phyloP scores from a whole-genome alignment of 2,113 vertebrate genomes.

The Myiozetetes cayanensis region DNA sequence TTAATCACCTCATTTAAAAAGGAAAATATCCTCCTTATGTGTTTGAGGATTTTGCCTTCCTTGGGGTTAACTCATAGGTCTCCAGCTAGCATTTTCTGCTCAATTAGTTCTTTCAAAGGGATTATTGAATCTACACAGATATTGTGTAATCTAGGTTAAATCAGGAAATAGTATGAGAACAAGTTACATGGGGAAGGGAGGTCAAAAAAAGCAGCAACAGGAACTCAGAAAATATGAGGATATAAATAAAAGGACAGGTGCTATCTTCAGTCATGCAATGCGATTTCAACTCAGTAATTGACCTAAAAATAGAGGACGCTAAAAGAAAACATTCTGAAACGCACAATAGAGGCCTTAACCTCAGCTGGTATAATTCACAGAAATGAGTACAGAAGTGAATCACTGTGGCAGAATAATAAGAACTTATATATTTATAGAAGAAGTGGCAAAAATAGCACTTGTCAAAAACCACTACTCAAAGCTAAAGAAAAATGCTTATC shows the following conservation, averaged over 20 bases:
- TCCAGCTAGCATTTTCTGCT: not conserved
- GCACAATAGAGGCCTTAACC: not conserved
- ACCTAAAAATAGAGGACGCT: slow-evolving; percentile 50
- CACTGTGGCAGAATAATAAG: slow-evolving; percentile 49
- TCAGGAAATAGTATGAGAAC: slow-evolving; percentile 27
- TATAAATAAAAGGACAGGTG: slow-evolving; percentile 62
- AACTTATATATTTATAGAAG: slow-evolving; percentile 24
- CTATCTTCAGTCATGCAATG: slow-evolving; percentile 46
- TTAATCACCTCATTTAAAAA: not conserved
- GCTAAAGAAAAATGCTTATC: slow-evolving; percentile 30
- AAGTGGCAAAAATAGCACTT: slow-evolving; percentile 21
- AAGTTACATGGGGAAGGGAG: not conserved
- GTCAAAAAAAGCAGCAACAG: slow-evolving; percentile 31
- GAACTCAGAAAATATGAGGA: slow-evolving; percentile 35
- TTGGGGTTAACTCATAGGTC: not conserved
- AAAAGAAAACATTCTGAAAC: slow-evolving; percentile 31
- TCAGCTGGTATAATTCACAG: slow-evolving; percentile 44
- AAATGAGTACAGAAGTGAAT: slow-evolving; percentile 37
- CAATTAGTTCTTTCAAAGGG: not conserved
- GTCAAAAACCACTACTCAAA: slow-evolving; percentile 48
- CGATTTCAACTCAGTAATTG: slow-evolving; percentile 42
- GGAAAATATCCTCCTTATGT: not conserved
- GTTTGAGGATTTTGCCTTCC: slow-evolving; percentile 3
- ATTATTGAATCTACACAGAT: not conserved
- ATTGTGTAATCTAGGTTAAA: slow-evolving; percentile 35